phyloP scores from a whole-genome alignment of 2,113 vertebrate species.

The Gobio gobio region DNA sequence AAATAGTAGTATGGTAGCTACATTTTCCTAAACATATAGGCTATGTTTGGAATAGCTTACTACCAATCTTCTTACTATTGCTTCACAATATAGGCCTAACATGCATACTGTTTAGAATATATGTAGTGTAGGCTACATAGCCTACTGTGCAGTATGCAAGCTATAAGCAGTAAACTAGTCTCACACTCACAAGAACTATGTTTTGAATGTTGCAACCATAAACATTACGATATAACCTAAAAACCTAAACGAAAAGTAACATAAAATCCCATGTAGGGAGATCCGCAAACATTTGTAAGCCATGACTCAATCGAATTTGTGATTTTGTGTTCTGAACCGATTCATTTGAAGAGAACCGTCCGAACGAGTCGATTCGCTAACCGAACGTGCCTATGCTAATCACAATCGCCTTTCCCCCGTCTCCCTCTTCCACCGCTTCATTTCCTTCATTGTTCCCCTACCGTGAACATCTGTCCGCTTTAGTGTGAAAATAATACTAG shows the following conservation, averaged over 20 bases:
- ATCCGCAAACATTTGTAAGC: not conserved
- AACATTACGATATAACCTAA: not conserved
- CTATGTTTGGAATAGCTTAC: not conserved
- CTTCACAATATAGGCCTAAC: too few species aligned
- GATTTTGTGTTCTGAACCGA: not conserved
- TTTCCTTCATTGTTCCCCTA: not conserved
- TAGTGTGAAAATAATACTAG: not conserved
- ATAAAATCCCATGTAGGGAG: not conserved
- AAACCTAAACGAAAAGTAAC: not conserved
- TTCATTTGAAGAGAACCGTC: not conserved
- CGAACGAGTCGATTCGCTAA: constrained; percentile 26
- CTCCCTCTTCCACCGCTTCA: not conserved
- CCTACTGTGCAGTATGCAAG: too few species aligned
- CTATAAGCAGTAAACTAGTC: too few species aligned
- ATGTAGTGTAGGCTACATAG: too few species aligned
- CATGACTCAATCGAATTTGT: not conserved
- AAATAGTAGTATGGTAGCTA: not conserved
- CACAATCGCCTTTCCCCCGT: not conserved
- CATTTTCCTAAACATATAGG: not conserved
- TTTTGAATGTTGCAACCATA: not conserved
- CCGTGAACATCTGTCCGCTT: not conserved
- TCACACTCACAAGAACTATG: not conserved
- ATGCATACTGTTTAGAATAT: too few species aligned
- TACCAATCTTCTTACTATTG: not conserved
- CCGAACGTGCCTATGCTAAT: not conserved